Evolutionary conservation across 2,113 vertebrate genomes (phyloP).

Genomic region (Mastomys coucha): DNA sequence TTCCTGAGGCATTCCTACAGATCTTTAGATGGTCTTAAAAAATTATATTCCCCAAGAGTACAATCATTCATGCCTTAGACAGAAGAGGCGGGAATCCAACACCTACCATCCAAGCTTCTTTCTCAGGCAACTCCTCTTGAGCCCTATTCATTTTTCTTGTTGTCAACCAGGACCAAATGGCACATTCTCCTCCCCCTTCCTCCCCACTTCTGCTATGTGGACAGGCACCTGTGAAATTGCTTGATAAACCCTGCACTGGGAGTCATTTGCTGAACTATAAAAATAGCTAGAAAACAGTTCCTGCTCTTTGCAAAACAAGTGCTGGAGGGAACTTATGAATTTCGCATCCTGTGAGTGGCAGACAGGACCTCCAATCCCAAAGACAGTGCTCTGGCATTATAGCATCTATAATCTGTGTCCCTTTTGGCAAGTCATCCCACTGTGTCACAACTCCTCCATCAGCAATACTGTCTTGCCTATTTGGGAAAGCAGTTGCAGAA

Average conservation of each 20-base stretch:
- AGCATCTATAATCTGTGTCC: neutral
- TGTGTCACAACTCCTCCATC: neutral
- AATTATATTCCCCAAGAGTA: neutral
- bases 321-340: neutral
- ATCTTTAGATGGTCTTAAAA: neutral
- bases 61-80: neutral
- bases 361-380: neutral
- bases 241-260: neutral
- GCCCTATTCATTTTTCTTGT: neutral
- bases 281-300: neutral
- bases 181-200: neutral
- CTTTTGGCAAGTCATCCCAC: neutral
- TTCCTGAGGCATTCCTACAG: neutral
- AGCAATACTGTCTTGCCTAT: neutral
- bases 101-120: fast-evolving
- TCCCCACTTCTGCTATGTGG: neutral
- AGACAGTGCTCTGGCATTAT: neutral
- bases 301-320: neutral
- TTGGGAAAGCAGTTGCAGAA: neutral
- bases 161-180: neutral
- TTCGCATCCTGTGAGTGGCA: neutral
- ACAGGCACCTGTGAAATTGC: neutral
- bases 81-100: neutral
- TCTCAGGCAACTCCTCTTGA: neutral
- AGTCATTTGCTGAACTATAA: neutral